Evolutionary conservation across 2,113 vertebrate species (phyloP), one percentile per base, ranked within the genome.

Genomic region (Trematomus loennbergii): DNA sequence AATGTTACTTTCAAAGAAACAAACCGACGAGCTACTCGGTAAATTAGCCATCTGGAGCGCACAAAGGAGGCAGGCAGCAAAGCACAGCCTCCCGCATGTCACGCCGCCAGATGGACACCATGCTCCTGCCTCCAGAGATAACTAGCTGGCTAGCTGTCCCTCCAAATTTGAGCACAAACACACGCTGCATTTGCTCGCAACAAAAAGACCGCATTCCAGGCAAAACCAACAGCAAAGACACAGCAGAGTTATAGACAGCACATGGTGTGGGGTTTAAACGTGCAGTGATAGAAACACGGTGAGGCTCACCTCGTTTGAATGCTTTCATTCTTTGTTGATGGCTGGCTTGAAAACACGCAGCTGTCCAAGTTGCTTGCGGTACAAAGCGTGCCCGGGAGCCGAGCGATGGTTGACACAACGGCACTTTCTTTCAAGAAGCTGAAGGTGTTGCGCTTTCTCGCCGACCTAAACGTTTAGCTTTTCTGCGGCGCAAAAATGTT

Each of bases 261-360:
- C 59, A 61, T 49, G 62, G 11, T 15, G 22, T 46, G 55, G 13
- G 12, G 11, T 5, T n/a, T 25, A 79, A 81, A 15, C 8, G 57
- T 9, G 46, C 12, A 5, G 57, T 0, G 66, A 22, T 2, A 57
- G 16, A 82, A 77, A 50, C 43, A n/a, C 10, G n/a, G 54, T 9
- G 12, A 2, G 72, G 55, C 90, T 90, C 85, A 96, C 95, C 94
- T 95, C 95, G 93, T 93, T 95, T 96, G 71, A 87, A 88, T 16
- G 94, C 84, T 87, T 95, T 95, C 95, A 96, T 96, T 94, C 91
- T 95, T 92, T 93, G 92, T 93, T 93, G 93, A 91, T 91, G 89
- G 84, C 59, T 86, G 20, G 85, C 81, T 70, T 50, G 87, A 78
- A 83, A 91, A 86, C 91, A 79, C 88, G 88, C 92, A 90, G 84